A percentile compares a stretch with the other conserved stretches of the same genome.
Conservation (phyloP, 1,140 invertebrate species). For the Musca vetustissima region DNA sequence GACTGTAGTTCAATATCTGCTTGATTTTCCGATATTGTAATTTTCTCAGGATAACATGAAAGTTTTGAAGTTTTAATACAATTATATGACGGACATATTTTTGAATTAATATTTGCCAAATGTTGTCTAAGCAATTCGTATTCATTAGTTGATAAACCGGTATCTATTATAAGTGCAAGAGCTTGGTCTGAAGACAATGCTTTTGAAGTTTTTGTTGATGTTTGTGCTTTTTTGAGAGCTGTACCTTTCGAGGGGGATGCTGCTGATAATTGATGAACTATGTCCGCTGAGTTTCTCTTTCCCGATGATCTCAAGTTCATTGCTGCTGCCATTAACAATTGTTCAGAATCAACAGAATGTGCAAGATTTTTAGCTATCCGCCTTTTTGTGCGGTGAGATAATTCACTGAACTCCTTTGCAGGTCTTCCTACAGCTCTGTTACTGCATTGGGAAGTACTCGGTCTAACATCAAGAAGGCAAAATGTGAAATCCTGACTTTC, state of each 20-base stretch:
- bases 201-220: background rate
- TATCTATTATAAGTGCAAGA: background rate
- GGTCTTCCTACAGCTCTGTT: no score
- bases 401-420: no score
- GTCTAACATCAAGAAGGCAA: no score
- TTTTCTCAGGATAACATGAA: background rate
- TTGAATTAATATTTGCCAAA: background rate
- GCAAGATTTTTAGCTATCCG: no score
- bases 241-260: no score
- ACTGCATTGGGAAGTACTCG: no score
- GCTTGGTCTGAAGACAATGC: background rate
- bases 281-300: no score
- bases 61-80: background rate
- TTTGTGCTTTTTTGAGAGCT: no score
- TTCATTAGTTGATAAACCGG: background rate
- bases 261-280: no score
- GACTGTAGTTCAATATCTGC: background rate
- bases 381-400: no score
- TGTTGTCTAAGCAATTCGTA: background rate
- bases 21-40: background rate
- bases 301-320: background rate
- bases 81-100: no score
- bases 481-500: no score
- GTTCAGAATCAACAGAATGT: background rate
- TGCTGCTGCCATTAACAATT: background rate